Base-by-base conservation (phyloP, 2,888 invertebrate genomes). In the Strigamia maritima region DNA sequence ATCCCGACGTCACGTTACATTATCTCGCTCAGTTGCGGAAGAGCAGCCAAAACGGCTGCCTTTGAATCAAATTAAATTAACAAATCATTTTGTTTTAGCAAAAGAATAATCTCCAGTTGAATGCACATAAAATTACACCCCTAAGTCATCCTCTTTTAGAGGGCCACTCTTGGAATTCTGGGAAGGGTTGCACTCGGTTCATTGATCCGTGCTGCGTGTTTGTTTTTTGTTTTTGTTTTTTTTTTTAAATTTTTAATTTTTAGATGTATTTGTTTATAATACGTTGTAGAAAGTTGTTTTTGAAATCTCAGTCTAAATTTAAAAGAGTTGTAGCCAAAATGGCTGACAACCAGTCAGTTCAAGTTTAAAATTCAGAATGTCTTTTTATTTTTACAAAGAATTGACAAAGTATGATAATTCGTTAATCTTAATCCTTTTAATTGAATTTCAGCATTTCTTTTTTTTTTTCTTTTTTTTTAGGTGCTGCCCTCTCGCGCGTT, bases 181-280 rank as follows among this genome's bases (percentile, higher is more conserved):
- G 65, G 65, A 65, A 65, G 65, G 65, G 26, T 14, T 26, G 65
- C 65, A 65, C 65, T 24, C 49, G n/a, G 49, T 49, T 49, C 49
- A 49, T 49, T 49, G 49, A n/a, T 49, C 49, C 7, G 19, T n/a
- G 19, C 7, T 19, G 31, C 6, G 31, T 49, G 6, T 16, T 16
- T 14, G 6, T 2, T 14, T 14, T 44, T 14, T 60, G 19, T 8
- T 60, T 24, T 60, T n/a, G n/a, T n/a, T n/a, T n/a, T n/a, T n/a
- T n/a, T n/a, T n/a, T n/a, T n/a, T n/a, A n/a, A n/a, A n/a, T 60
- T 60, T 7, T 12, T 8, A 22, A 22, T 24, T 24, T 4, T 60
- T 4, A 54, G 16, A 54, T 54, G 19, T 6, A 60, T n/a, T 3
- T 60, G 24, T 65, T n/a, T 49, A n/a, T 49, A 49, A 49, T 14